Evolutionary conservation across 2,113 vertebrate genomes (phyloP).

Genomic region (Martes martes): DNA sequence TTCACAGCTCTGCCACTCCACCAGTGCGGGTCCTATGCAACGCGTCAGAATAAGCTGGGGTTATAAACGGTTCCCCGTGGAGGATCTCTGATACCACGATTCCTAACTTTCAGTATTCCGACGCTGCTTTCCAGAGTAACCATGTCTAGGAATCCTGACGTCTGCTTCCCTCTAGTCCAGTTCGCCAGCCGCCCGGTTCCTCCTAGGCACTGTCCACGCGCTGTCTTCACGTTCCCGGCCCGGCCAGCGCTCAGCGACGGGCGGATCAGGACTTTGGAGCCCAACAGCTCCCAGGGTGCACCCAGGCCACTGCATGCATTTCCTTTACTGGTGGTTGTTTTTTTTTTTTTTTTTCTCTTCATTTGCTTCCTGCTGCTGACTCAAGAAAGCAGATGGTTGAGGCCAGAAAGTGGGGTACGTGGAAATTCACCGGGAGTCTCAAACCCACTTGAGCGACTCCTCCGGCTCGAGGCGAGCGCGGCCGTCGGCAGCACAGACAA

Average conservation of each 20-base stretch:
- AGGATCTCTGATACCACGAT: background rate
- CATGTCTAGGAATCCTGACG: background rate
- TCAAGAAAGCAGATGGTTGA: background rate
- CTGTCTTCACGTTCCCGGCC: background rate
- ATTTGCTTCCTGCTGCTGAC: background rate
- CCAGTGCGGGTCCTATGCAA: background rate
- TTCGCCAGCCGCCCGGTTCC: background rate
- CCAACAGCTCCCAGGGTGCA: background rate
- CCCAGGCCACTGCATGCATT: background rate
- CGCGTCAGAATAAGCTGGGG: too few relatives aligned
- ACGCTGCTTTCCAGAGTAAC: background rate
- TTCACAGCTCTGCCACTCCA: background rate
- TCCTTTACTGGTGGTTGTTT: background rate
- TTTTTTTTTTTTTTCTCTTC: background rate
- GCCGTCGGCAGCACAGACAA: rapidly evolving
- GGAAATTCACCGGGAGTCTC: background rate
- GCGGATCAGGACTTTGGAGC: background rate
- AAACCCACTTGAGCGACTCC: background rate
- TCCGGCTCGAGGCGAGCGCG: background rate
- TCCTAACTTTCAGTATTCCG: background rate
- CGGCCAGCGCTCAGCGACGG: background rate
- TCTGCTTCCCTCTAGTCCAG: too few relatives aligned
- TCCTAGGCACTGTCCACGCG: rapidly evolving
- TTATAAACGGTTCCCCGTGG: background rate
- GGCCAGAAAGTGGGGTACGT: background rate